phyloP scores from a whole-genome alignment of 1,140 invertebrate species.

The Aphelinus atriplicis region DNA sequence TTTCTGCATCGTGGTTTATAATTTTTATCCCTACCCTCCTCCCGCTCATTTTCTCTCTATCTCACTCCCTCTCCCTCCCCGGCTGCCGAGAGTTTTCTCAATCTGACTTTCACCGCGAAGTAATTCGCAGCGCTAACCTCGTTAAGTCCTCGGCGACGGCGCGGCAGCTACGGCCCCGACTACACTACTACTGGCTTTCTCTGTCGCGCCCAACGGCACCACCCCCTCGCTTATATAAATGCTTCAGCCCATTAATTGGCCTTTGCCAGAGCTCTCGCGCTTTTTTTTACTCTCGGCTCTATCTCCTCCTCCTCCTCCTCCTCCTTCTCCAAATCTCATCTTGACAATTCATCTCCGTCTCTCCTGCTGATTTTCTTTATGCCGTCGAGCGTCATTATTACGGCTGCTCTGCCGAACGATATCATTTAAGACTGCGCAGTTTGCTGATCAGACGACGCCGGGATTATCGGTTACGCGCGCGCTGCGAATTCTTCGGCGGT shows the following conservation, averaged over 20 bases:
- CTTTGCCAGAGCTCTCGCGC: slow-evolving; percentile 23
- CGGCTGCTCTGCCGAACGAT: too few species aligned
- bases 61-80: slow-evolving; percentile 16
- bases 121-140: slow-evolving; percentile 61
- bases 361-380: too few species aligned
- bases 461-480: too few species aligned
- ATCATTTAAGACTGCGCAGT: too few species aligned
- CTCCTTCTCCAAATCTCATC: not conserved
- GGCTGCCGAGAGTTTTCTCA: slow-evolving; percentile 55
- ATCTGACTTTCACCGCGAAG: slow-evolving; percentile 58
- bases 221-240: slow-evolving; percentile 24
- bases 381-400: too few species aligned
- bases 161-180: slow-evolving; percentile 7
- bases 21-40: slow-evolving; percentile 50
- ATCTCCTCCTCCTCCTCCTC: slow-evolving; percentile 20
- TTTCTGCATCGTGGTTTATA: slow-evolving; percentile 61
- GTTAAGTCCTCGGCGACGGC: slow-evolving; percentile 47
- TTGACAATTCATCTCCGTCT: not conserved
- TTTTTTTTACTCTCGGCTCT: not conserved
- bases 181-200: slow-evolving; percentile 32
- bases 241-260: slow-evolving; percentile 46
- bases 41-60: slow-evolving; percentile 18
- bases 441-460: too few species aligned
- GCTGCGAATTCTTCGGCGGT: too few species aligned
- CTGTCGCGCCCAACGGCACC: slow-evolving; percentile 10